Evolutionary conservation across 1,140 invertebrate species (phyloP).

Genomic region (Neodiprion virginianus): DNA sequence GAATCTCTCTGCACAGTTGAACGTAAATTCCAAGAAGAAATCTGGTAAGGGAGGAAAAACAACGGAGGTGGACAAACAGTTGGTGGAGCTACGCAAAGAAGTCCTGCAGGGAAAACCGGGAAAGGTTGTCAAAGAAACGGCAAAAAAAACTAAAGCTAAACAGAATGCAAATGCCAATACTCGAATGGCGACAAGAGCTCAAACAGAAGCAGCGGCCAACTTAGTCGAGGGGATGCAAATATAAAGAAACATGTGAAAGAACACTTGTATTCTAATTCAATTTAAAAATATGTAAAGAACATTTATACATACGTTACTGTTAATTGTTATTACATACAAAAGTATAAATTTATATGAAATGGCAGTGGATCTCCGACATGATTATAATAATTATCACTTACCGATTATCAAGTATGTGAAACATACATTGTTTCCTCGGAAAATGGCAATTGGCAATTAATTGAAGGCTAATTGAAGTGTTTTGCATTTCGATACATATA

Average conservation of each 20-base stretch:
- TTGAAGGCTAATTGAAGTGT: no score
- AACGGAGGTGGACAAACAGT: conserved; percentile 38
- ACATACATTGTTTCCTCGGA: no score
- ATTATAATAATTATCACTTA: neutral
- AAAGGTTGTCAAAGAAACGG: conserved; percentile 15
- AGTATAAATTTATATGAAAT: no score
- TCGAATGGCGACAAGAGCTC: neutral
- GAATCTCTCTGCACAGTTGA: conserved; percentile 34
- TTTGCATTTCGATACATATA: no score
- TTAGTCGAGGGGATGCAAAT: conserved; percentile 36
- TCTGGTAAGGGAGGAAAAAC: conserved; percentile 30
- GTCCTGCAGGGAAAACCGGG: conserved; percentile 28
- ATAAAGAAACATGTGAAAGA: neutral
- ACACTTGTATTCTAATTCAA: no score
- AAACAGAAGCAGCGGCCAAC: conserved; percentile 21
- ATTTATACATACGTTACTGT: no score
- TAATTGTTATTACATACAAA: neutral
- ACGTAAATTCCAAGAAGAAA: conserved; percentile 36
- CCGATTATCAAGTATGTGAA: neutral
- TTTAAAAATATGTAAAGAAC: no score
- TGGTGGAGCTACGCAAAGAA: conserved; percentile 43
- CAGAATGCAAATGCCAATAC: conserved; percentile 28
- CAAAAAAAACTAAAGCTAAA: conserved; percentile 20
- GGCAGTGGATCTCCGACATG: no score
- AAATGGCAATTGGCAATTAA: no score